Conservation (phyloP, 2,888 invertebrate species). For the Antheraea yamamai region DNA sequence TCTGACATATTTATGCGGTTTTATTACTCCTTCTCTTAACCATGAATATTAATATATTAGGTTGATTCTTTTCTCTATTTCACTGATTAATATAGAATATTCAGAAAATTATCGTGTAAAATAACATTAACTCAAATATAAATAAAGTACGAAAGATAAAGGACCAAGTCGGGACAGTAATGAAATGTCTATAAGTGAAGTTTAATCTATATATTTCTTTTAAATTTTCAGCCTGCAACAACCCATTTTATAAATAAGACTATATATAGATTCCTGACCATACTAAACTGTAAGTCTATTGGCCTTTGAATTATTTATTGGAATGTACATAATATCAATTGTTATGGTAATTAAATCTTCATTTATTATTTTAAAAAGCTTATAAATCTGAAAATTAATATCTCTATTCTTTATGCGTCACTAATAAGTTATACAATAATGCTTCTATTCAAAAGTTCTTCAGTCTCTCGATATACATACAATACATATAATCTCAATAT, state of each 20-base stretch:
- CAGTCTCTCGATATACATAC: too few species aligned
- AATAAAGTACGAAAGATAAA: background rate
- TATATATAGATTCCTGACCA: too few species aligned
- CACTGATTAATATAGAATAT: background rate
- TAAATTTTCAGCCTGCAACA: background rate
- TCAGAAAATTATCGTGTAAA: conserved; percentile 10
- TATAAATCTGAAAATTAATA: too few species aligned
- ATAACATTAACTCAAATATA: background rate
- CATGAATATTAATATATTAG: conserved; percentile 1
- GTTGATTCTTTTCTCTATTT: background rate
- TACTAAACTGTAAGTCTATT: too few species aligned
- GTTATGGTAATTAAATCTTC: too few species aligned
- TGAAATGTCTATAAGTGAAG: background rate
- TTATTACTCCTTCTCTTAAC: conserved; percentile 21
- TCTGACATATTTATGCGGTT: conserved; percentile 59
- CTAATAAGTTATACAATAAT: too few species aligned
- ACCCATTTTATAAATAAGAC: background rate
- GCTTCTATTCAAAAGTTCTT: too few species aligned
- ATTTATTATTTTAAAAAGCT: too few species aligned
- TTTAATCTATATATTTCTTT: background rate
- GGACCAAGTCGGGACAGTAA: background rate
- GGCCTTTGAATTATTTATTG: too few species aligned
- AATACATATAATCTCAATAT: too few species aligned
- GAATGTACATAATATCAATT: too few species aligned
- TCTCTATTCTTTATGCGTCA: too few species aligned